Evolutionary conservation across 2,888 invertebrate species (phyloP).

Genomic region (Cryptops parisi): DNA sequence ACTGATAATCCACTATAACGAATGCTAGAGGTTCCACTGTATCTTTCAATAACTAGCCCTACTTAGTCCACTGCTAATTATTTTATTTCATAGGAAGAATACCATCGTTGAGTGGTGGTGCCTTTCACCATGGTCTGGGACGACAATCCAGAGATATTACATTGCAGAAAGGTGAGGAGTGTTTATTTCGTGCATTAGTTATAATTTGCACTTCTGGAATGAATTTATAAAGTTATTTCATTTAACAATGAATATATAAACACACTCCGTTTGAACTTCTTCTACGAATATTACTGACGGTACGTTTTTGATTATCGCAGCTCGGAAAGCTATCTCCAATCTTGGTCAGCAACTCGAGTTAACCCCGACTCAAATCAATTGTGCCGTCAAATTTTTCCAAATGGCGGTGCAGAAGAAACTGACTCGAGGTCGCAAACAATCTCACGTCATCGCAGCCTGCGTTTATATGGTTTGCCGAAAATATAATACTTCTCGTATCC

Average conservation of each 20-base stretch:
- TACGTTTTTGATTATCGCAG: conserved; percentile 25
- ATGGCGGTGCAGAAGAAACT: conserved; percentile 68
- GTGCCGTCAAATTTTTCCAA: conserved; percentile 85
- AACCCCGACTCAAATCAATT: conserved; percentile 82
- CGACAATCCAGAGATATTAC: conserved; percentile 37
- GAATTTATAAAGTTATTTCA: too few species aligned
- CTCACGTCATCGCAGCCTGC: conserved; percentile 90
- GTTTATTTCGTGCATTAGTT: too few species aligned
- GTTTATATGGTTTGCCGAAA: conserved; percentile 93
- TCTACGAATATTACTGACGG: too few species aligned
- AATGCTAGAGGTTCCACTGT: too few species aligned
- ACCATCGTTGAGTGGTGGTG: too few species aligned
- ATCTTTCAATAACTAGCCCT: too few species aligned
- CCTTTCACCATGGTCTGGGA: conserved; percentile 29
- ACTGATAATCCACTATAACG: too few species aligned
- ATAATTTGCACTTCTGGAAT: too few species aligned
- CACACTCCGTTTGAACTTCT: too few species aligned
- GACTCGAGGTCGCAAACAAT: conserved; percentile 78
- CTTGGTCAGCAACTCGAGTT: conserved; percentile 73
- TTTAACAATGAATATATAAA: too few species aligned
- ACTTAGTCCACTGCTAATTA: too few species aligned
- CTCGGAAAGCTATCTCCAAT: conserved; percentile 61
- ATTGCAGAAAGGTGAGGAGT: conserved; percentile 34
- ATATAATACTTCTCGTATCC: conserved; percentile 83
- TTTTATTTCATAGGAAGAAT: too few species aligned